These are phyloP conservation scores for Bombus haemorrhoidalis DNA, from an alignment of 1,140 invertebrate species.

Conservation along the genomic window DNA sequence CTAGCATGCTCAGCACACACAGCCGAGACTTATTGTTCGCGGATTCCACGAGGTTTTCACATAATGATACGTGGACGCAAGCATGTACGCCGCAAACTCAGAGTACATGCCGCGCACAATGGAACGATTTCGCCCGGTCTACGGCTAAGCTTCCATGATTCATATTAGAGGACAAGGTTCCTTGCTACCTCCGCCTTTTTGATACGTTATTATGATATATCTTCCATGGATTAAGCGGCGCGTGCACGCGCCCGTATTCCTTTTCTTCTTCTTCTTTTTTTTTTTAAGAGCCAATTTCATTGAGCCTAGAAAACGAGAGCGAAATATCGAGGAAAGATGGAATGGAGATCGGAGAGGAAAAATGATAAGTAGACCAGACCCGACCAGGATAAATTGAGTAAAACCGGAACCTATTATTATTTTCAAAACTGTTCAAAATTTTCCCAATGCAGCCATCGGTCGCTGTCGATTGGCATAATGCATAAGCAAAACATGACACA, in stretches of 20 bases:
- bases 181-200: neutral
- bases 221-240: neutral
- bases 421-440: no score
- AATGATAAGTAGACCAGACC: no score
- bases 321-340: no score
- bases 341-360: no score
- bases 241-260: no score
- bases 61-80: slow-evolving; percentile 48
- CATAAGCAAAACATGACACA: no score
- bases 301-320: no score
- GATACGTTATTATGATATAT: neutral
- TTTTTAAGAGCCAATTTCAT: neutral
- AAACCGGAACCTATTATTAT: no score
- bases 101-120: slow-evolving; percentile 21
- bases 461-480: no score
- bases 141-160: slow-evolving; percentile 21
- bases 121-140: slow-evolving; percentile 38
- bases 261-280: neutral
- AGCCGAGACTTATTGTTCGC: slow-evolving; percentile 42
- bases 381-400: no score
- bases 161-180: slow-evolving; percentile 35
- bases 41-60: slow-evolving; percentile 48
- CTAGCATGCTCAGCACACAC: neutral
- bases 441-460: no score
- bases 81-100: slow-evolving; percentile 8